Conservation (phyloP, 2,888 invertebrate genomes). For the Leptinotarsa tumamoca region DNA sequence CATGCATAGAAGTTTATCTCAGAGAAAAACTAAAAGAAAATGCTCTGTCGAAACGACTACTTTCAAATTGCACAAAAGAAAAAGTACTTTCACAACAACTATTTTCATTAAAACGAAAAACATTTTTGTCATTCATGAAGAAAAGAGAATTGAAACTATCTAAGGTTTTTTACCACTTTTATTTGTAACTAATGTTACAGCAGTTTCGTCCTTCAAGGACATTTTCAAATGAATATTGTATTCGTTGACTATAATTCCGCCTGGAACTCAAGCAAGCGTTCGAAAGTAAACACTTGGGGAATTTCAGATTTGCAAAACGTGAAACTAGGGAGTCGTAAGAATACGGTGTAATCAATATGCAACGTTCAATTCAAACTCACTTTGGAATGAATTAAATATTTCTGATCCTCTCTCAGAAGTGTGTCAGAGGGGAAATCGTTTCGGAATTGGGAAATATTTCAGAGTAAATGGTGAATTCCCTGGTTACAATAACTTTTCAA, state of each 20-base stretch:
- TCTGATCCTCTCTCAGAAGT: neutral
- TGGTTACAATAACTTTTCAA: too few species aligned
- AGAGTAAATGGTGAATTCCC: too few species aligned
- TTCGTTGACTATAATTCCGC: neutral
- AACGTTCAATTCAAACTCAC: neutral
- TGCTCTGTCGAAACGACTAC: too few species aligned
- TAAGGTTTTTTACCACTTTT: neutral
- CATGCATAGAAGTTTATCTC: too few species aligned
- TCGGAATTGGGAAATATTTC: neutral
- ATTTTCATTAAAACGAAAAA: too few species aligned
- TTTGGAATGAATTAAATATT: constrained; percentile 3
- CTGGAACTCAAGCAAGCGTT: neutral
- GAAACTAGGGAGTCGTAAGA: constrained; percentile 37
- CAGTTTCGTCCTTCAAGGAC: too few species aligned
- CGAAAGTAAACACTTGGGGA: constrained; percentile 2
- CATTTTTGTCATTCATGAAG: too few species aligned
- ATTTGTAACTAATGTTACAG: too few species aligned
- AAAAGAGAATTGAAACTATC: neutral
- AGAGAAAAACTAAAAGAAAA: too few species aligned
- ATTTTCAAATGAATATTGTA: too few species aligned
- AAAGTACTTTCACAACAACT: too few species aligned
- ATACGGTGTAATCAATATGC: constrained; percentile 30
- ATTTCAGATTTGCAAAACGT: constrained; percentile 34
- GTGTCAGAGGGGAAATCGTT: neutral
- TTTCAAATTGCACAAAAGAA: too few species aligned